Evolutionary conservation across 2,888 invertebrate species (phyloP), one percentile per base, ranked within the genome.

Genomic region (Oasisia sp.): DNA sequence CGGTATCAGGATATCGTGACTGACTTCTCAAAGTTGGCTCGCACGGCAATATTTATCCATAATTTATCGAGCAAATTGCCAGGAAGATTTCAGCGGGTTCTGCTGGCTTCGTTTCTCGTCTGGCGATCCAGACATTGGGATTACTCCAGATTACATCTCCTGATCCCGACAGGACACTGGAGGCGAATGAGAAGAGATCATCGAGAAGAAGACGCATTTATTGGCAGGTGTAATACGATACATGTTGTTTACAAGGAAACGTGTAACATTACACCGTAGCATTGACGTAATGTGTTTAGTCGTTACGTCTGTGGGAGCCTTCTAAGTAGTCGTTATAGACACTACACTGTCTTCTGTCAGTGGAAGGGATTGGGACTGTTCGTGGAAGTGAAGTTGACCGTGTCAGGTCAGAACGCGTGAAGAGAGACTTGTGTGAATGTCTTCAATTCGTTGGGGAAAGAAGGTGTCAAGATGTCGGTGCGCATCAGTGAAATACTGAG

Each of bases 261-360:
- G 74, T 74, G 74, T 74, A 74, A 74, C 74, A 74, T 74, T 74
- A 74, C 74, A 74, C 74, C 74, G 27, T 19, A 74, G 74, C 74
- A 27, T 19, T 74, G 74, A 74, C 74, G 74, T 74, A 74, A 74
- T 27, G 74, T 74, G 74, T 74, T 27, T 74, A 19, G 27, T 74
- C n/a, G 27, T 50, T 50, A 50, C 50, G 50, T 50, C 50, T 50
- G 74, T 74, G 7, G 74, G 7, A 27, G 74, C 74, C 74, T 27
- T 27, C 74, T 74, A 14, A 74, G 7, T 7, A 74, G 74, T 74
- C 74, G 74, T 74, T 27, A 74, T 74, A 74, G 74, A 74, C 74
- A 74, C 74, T 74, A 74, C n/a, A 74, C 7, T 27, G 27, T 74
- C n/a, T 74, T 74, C 74, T 74, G 74, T 74, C 11, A 11, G 19